These are phyloP conservation scores for Steatornis caripensis DNA, from an alignment of 2,113 vertebrate genomes.

Conservation along the genomic window DNA sequence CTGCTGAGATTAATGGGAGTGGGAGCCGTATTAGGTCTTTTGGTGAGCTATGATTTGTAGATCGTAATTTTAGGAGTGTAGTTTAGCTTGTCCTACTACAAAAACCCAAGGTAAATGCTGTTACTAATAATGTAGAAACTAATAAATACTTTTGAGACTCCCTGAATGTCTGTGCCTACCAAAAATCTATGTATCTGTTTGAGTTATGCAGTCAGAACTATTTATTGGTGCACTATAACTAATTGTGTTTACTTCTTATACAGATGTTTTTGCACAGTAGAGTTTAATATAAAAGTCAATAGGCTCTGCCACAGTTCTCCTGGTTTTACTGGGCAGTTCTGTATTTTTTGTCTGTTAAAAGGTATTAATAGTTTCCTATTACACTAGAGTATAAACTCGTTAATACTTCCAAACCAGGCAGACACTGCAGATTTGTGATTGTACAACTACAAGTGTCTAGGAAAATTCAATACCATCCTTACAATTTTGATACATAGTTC, in stretches of 20 bases:
- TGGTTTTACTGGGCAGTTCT: not conserved
- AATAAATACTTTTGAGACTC: not conserved
- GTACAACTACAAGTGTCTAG: not conserved
- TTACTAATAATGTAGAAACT: not conserved
- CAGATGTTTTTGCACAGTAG: not conserved
- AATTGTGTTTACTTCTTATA: not conserved
- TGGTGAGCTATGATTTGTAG: not conserved
- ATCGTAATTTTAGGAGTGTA: not conserved
- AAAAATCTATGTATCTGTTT: not conserved
- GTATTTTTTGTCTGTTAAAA: not conserved
- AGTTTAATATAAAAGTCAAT: not conserved
- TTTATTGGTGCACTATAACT: not conserved
- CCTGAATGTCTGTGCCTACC: not conserved
- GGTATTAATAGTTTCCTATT: not conserved
- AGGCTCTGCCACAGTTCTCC: not conserved
- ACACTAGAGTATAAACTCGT: not conserved
- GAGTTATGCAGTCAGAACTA: not conserved
- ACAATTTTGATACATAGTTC: not conserved
- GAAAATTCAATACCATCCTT: not conserved
- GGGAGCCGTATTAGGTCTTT: not conserved
- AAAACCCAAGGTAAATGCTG: not conserved
- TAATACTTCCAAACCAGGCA: not conserved
- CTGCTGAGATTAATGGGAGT: not conserved
- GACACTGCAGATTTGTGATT: not conserved
- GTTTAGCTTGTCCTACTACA: not conserved